Base-by-base conservation (phyloP, 2,797 vertebrate genomes). In the Crypturellus tataupa region DNA sequence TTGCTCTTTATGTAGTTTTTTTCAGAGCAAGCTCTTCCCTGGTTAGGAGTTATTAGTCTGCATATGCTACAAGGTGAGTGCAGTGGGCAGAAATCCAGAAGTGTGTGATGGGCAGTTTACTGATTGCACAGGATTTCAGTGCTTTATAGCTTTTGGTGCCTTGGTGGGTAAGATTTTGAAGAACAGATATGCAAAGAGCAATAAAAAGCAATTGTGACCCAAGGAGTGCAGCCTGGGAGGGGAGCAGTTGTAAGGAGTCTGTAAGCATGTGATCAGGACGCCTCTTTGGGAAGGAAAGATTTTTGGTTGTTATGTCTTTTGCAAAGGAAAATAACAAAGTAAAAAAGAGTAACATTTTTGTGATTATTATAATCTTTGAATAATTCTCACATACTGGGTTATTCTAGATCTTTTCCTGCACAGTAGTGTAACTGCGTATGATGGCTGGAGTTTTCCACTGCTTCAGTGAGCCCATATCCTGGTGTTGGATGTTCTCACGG, bases 351-450 rank as follows among this genome's bases (percentile, higher is more conserved):
- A 67, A 29, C 29, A 5, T 51, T 0, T 0, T 78, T 60, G 78
- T n/a, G 53, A 89, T 91, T 93, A 68, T 85, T 68, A 55, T 83
- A 83, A 70, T 83, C 76, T 23, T 6, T 2, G 63, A 93, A 44
- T 87, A 91, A 85, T 85, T 13, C 37, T 60, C 5, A 75, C 17
- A 71, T 89, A 75, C 31, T 85, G 35, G n/a, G 40, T 92, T 46
- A 78, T 71, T 89, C n/a, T 40, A 6, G 1, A 5, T 47, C 58
- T 83, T 76, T 65, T 51, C 64, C 67, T 49, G 69, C n/a, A 44
- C 24, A 44, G 49, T 68, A 71, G 44, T 14, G 3, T 35, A 67
- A 53, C 42, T 63, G 56, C 82, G 63, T 44, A 12, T 42, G 71
- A 35, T 25, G 51, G 51, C 44, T 71, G 24, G 87, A 87, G 56